phyloP scores from a whole-genome alignment of 2,888 invertebrate species.

The Rhagonycha fulva region DNA sequence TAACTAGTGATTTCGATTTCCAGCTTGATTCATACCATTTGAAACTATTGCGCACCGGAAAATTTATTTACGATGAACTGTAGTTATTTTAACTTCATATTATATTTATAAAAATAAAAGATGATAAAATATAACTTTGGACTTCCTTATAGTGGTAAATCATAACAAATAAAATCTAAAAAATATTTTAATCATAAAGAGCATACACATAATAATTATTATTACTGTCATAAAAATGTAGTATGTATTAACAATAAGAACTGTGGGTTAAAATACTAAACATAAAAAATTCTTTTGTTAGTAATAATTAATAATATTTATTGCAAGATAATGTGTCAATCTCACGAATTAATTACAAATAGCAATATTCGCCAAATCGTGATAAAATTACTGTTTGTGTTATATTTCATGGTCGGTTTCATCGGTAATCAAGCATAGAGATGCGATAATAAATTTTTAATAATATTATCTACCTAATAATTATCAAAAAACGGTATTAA shows the following conservation, averaged over 20 bases:
- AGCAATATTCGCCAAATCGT: not conserved
- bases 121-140: not conserved
- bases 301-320: not conserved
- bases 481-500: too few species aligned
- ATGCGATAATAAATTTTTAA: not conserved
- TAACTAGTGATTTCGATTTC: too few species aligned
- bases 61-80: too few species aligned
- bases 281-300: not conserved
- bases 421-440: not conserved
- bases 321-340: not conserved
- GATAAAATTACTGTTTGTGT: too few species aligned
- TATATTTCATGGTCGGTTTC: not conserved
- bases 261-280: not conserved
- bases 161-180: not conserved
- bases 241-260: too few species aligned
- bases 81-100: too few species aligned
- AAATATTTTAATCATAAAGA: not conserved
- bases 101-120: not conserved
- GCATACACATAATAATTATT: too few species aligned
- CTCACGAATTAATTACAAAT: not conserved
- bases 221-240: not conserved
- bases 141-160: not conserved
- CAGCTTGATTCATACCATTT: too few species aligned
- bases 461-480: too few species aligned
- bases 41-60: too few species aligned